A percentile compares a stretch with the other conserved stretches of the same genome.
Evolutionary conservation across 2,797 vertebrate species (phyloP).

Genomic region (Lutjanus argentimaculatus): DNA sequence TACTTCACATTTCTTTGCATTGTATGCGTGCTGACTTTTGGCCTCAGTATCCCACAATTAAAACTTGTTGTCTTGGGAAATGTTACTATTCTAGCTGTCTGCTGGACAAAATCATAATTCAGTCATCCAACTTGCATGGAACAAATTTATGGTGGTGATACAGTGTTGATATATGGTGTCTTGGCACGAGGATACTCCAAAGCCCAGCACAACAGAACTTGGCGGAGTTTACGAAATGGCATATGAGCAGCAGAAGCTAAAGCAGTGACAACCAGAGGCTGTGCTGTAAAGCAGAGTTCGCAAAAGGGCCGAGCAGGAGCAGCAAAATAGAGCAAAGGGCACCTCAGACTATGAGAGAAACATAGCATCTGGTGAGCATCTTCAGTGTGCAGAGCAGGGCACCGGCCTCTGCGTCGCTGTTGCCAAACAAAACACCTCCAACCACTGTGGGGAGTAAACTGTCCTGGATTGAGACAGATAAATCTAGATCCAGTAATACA

Average conservation of each 20-base stretch:
- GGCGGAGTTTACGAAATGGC: slow-evolving; percentile 21
- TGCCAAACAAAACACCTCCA: not conserved
- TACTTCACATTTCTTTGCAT: not conserved
- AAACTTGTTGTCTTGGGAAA: slow-evolving; percentile 18
- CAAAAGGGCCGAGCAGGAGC: not conserved
- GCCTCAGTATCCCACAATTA: slow-evolving; percentile 10
- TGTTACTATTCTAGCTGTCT: not conserved
- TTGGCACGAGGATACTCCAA: not conserved
- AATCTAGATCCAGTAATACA: not conserved
- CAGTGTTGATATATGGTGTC: slow-evolving; percentile 18
- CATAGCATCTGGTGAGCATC: not conserved
- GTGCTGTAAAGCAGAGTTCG: too few relatives aligned
- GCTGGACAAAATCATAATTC: not conserved
- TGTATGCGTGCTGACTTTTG: slow-evolving; percentile 20
- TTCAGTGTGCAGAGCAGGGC: not conserved
- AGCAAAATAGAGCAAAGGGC: slow-evolving; percentile 4
- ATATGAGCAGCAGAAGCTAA: not conserved
- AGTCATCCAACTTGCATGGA: slow-evolving; percentile 3
- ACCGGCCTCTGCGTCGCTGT: not conserved
- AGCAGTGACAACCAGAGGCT: not conserved
- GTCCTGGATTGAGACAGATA: not conserved
- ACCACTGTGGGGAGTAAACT: not conserved
- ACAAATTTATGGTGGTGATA: slow-evolving; percentile 27
- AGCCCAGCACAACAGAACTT: slow-evolving; percentile 6
- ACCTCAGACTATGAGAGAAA: not conserved